These are phyloP conservation scores for Aphelenchoides bicaudatus DNA, from an alignment of 2,888 invertebrate species.

Conservation along the genomic window DNA sequence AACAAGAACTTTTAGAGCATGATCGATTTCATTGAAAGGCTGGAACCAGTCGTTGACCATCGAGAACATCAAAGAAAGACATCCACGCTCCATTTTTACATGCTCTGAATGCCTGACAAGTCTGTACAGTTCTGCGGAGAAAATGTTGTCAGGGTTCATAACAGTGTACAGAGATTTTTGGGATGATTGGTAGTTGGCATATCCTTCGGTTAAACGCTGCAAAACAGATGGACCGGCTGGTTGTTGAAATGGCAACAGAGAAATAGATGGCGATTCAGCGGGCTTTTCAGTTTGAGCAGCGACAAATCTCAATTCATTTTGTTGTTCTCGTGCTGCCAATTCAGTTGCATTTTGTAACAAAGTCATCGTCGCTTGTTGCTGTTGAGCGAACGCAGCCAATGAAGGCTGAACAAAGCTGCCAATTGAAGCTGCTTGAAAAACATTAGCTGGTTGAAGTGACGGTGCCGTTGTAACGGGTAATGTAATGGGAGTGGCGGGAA, in stretches of 20 bases:
- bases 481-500: background rate
- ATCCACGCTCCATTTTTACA: conserved; percentile 42
- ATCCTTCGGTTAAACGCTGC: conserved; percentile 37
- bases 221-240: conserved; percentile 27
- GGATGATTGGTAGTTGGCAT: conserved; percentile 38
- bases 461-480: background rate
- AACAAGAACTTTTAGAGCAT: conserved; percentile 31
- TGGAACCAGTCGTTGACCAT: conserved; percentile 43
- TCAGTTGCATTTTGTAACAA: conserved; percentile 10
- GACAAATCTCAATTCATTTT: background rate
- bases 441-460: background rate
- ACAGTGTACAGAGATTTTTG: conserved; percentile 41
- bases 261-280: background rate
- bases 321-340: background rate
- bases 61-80: conserved; percentile 36
- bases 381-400: too few relatives aligned
- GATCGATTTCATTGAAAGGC: conserved; percentile 31
- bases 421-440: background rate
- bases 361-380: conserved; percentile 1
- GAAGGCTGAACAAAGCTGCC: too few relatives aligned
- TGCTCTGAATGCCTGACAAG: conserved; percentile 36
- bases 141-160: conserved; percentile 39
- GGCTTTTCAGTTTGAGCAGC: background rate
- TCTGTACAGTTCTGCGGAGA: conserved; percentile 32
- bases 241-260: conserved; percentile 24